phyloP scores from a whole-genome alignment of 2,113 vertebrate genomes.

The Probosciger aterrimus region DNA sequence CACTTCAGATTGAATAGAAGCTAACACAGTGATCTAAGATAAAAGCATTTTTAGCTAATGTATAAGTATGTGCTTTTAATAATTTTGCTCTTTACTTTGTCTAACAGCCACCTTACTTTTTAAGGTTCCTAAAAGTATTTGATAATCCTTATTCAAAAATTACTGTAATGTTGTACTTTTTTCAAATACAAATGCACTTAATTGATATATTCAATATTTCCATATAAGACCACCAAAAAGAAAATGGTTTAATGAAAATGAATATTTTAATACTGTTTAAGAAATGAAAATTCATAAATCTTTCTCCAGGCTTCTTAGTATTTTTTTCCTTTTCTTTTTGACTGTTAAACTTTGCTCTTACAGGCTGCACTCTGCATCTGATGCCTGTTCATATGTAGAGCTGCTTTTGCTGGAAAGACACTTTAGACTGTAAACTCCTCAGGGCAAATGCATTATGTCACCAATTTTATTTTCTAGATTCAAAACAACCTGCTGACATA shows the following conservation, averaged over 20 bases:
- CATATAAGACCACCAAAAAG: neutral
- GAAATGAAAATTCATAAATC: neutral
- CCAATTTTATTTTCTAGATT: neutral
- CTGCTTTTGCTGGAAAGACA: neutral
- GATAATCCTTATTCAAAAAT: neutral
- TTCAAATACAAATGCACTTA: neutral
- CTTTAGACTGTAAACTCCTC: neutral
- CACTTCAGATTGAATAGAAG: conserved; percentile 28
- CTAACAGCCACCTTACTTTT: neutral
- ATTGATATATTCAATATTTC: neutral
- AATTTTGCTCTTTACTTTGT: neutral
- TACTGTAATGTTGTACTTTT: neutral
- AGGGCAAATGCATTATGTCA: neutral
- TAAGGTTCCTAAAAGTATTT: neutral
- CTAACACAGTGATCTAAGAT: neutral
- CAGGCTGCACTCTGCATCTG: neutral
- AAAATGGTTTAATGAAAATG: neutral
- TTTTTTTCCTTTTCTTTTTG: neutral
- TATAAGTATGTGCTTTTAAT: neutral
- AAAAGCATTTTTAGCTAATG: neutral
- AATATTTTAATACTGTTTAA: neutral
- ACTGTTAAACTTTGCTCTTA: neutral
- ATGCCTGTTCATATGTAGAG: neutral
- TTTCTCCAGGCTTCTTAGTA: neutral
- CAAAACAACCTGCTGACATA: neutral